A percentile compares a stretch with the other conserved stretches of the same genome.
Conservation (phyloP, 1,140 invertebrate genomes). For the Macrostomum lignano region DNA sequence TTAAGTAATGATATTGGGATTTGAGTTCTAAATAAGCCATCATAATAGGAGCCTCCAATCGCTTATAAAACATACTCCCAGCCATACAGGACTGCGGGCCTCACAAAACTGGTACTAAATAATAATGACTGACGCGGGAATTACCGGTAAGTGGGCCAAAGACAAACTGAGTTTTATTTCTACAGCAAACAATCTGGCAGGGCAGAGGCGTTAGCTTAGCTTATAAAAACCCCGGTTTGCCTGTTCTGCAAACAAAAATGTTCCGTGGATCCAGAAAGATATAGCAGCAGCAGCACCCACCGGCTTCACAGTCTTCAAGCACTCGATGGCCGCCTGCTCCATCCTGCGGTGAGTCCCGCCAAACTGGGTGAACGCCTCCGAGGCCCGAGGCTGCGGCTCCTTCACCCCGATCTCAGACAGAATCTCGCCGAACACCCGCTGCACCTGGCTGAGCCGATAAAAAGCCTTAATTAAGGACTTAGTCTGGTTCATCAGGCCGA, state of each 20-base stretch:
- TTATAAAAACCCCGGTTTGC: slow-evolving; percentile 70
- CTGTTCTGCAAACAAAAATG: slow-evolving; percentile 27
- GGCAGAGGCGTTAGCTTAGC: too few species aligned
- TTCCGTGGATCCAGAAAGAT: background rate
- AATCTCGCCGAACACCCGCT: slow-evolving; percentile 63
- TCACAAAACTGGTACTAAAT: slow-evolving; percentile 12
- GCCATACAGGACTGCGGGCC: too few species aligned
- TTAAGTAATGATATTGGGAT: too few species aligned
- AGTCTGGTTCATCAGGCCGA: slow-evolving; percentile 54
- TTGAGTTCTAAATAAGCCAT: too few species aligned
- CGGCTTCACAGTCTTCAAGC: slow-evolving; percentile 65
- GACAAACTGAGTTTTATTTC: too few species aligned
- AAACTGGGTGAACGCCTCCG: slow-evolving; percentile 73
- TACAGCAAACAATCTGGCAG: too few species aligned
- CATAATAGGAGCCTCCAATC: too few species aligned
- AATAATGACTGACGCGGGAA: too few species aligned
- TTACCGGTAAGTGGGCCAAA: too few species aligned
- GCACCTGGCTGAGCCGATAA: slow-evolving; percentile 41
- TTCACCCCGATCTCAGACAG: slow-evolving; percentile 71
- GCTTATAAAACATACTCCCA: too few species aligned
- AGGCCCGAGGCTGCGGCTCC: slow-evolving; percentile 71
- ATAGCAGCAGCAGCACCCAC: too few species aligned
- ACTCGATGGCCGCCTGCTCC: slow-evolving; percentile 60
- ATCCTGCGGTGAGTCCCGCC: slow-evolving; percentile 70
- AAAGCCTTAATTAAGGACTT: slow-evolving; percentile 44